A percentile compares a stretch with the other conserved stretches of the same genome.
These are phyloP conservation scores for Terrapene triunguis DNA, from an alignment of 2,113 vertebrate genomes.

Conservation along the genomic window DNA sequence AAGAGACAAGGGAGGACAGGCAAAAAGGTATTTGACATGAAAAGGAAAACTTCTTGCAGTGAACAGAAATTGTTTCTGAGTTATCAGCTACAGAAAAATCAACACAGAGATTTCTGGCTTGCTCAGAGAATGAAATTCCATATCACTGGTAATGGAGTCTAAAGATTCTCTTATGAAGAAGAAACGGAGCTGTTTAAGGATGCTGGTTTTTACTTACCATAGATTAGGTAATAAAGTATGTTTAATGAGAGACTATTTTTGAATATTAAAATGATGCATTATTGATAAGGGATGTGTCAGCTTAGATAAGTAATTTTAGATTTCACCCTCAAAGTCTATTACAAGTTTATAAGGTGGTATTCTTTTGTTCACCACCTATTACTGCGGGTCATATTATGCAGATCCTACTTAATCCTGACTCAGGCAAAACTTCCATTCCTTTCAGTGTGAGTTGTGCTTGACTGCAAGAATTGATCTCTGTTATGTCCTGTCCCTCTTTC, in stretches of 20 bases:
- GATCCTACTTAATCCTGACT: not conserved
- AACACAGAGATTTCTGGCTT: constrained; percentile 21
- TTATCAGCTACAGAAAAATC: constrained; percentile 48
- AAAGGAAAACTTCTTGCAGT: not conserved
- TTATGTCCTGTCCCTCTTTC: not conserved
- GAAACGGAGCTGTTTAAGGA: constrained; percentile 31
- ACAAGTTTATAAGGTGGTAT: not conserved
- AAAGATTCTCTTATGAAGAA: constrained; percentile 8
- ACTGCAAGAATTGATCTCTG: fast-evolving
- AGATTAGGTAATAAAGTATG: constrained; percentile 44
- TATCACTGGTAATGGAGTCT: constrained; percentile 25
- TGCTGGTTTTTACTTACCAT: constrained; percentile 48
- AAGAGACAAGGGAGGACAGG: constrained; percentile 29
- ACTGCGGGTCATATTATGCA: not conserved
- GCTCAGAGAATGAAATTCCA: constrained; percentile 54
- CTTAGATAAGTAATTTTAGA: constrained; percentile 47
- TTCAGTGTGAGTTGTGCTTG: not conserved
- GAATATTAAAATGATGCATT: constrained; percentile 18
- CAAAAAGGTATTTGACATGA: constrained; percentile 24
- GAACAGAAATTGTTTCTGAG: constrained; percentile 27
- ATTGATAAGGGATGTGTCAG: not conserved
- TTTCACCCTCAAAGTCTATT: not conserved
- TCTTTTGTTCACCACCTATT: not conserved
- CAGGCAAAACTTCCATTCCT: not conserved
- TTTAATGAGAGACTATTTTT: constrained; percentile 43